Conservation (phyloP, 2,888 invertebrate species). For the Frankliniella intonsa region DNA sequence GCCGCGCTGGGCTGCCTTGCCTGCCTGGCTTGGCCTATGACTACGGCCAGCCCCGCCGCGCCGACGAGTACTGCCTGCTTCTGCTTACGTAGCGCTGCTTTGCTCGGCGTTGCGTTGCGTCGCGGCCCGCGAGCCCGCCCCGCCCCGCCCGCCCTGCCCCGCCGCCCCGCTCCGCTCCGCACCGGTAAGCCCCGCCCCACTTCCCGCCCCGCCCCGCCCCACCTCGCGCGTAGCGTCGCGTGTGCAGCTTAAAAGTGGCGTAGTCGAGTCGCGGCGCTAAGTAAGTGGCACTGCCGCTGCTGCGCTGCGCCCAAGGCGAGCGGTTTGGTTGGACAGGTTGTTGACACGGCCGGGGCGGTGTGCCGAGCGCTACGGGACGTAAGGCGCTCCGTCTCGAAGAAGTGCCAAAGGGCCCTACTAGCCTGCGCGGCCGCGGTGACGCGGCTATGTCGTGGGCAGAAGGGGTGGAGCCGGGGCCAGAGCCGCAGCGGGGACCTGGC, state of each 20-base stretch:
- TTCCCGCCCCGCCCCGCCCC: background rate
- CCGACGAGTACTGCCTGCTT: conserved; percentile 16
- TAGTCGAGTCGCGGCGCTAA: background rate
- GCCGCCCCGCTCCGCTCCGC: too few relatives aligned
- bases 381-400: too few relatives aligned
- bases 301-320: background rate
- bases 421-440: too few relatives aligned
- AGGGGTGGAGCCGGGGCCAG: too few relatives aligned
- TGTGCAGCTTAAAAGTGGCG: background rate
- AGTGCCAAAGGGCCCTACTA: too few relatives aligned
- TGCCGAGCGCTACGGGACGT: background rate
- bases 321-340: background rate
- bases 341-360: background rate
- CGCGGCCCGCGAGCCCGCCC: background rate
- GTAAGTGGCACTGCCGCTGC: background rate
- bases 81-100: conserved; percentile 12
- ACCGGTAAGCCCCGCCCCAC: background rate
- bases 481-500: too few relatives aligned
- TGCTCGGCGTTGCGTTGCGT: conserved; percentile 2
- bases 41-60: background rate
- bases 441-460: too few relatives aligned
- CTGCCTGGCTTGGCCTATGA: background rate
- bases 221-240: background rate
- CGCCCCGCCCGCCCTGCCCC: background rate
- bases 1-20: background rate